These are phyloP conservation scores for Drosophila affinis DNA, from an alignment of 2,888 invertebrate genomes.

Conservation along the genomic window DNA sequence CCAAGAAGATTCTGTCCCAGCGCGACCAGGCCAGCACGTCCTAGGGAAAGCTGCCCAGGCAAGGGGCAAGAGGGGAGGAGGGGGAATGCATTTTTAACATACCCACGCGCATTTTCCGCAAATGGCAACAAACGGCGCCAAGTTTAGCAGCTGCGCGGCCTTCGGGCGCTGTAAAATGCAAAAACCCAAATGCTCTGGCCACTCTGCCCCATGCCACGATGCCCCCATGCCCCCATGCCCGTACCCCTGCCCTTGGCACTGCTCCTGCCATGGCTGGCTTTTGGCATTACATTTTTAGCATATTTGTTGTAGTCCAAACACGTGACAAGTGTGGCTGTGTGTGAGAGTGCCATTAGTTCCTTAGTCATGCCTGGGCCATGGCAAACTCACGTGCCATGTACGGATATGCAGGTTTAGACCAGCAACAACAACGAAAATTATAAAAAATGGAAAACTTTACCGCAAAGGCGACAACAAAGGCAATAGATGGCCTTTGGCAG, in stretches of 20 bases:
- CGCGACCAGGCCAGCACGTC: background rate
- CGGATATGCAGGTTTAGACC: constrained; percentile 38
- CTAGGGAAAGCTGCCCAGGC: constrained; percentile 5
- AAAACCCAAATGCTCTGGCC: constrained; percentile 39
- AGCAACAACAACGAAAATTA: background rate
- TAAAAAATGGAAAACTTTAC: constrained; percentile 50
- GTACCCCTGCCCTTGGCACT: background rate
- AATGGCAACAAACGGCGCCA: constrained; percentile 76
- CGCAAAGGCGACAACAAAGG: constrained; percentile 57
- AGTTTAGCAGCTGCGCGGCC: constrained; percentile 73
- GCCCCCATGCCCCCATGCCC: background rate
- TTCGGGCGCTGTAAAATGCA: constrained; percentile 64
- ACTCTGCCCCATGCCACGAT: background rate
- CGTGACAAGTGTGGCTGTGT: constrained; percentile 58
- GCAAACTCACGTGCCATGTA: constrained; percentile 69
- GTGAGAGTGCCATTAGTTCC: constrained; percentile 64
- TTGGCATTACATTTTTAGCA: constrained; percentile 77
- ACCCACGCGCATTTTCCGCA: constrained; percentile 68
- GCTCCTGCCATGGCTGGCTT: constrained; percentile 51
- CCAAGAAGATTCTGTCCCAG: background rate
- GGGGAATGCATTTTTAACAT: constrained; percentile 74
- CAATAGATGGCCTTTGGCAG: constrained; percentile 33
- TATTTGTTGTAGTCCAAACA: constrained; percentile 77
- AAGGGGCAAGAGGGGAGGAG: background rate
- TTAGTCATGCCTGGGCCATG: constrained; percentile 67